Percentiles rank a stretch among this genome's conserved stretches.
These are phyloP conservation scores for Conops quadrifasciatus DNA, from an alignment of 2,888 invertebrate genomes.

Conservation along the genomic window DNA sequence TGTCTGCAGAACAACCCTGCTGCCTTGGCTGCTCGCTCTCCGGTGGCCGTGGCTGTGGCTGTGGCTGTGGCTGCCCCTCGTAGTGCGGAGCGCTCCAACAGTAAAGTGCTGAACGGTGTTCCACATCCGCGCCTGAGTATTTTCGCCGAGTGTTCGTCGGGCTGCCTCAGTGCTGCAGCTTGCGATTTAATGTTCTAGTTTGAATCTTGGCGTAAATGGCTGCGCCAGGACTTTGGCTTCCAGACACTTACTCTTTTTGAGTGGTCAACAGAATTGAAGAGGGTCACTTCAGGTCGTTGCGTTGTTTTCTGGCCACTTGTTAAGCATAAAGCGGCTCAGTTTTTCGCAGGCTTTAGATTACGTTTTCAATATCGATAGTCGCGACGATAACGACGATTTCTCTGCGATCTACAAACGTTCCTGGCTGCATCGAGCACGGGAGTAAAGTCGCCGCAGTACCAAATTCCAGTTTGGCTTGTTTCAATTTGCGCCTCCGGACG, in stretches of 20 bases:
- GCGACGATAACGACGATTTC: too few species aligned
- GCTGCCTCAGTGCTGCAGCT: constrained; percentile 42
- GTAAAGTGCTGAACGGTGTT: neutral
- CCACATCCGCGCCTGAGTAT: constrained; percentile 27
- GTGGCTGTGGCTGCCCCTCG: neutral
- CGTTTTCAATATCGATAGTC: too few species aligned
- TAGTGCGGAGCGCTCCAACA: neutral
- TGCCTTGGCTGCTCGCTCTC: neutral
- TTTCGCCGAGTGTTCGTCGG: constrained; percentile 13
- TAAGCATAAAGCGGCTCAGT: too few species aligned
- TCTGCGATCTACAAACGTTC: too few species aligned
- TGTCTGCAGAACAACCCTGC: constrained; percentile 19
- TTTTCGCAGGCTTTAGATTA: too few species aligned
- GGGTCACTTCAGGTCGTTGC: constrained; percentile 29
- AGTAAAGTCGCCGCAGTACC: too few species aligned
- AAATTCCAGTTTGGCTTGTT: too few species aligned
- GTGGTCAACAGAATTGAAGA: constrained; percentile 42
- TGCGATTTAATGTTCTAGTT: constrained; percentile 49
- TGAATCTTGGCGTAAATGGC: constrained; percentile 49
- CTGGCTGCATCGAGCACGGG: too few species aligned
- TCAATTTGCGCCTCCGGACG: constrained; percentile 23
- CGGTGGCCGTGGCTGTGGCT: too few species aligned
- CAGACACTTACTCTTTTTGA: constrained; percentile 37
- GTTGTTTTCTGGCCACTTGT: too few species aligned
- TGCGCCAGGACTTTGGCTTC: constrained; percentile 48